These are phyloP conservation scores for Pocillopora meandrina DNA, from an alignment of 92 coral and sea anemone species.

Conservation along the genomic window DNA sequence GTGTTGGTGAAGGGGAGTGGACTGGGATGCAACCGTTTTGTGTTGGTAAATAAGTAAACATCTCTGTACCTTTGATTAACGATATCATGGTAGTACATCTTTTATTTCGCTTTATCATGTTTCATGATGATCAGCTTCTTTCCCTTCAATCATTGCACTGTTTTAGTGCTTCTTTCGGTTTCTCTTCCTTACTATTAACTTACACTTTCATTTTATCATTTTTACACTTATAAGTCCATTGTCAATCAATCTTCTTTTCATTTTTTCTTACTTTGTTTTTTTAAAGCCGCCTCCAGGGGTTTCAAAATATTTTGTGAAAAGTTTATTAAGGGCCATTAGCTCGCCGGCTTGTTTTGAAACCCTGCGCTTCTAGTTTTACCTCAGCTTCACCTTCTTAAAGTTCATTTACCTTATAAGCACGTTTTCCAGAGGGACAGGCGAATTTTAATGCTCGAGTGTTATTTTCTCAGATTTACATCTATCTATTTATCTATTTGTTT, in stretches of 20 bases:
- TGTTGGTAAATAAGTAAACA: constrained; percentile 53
- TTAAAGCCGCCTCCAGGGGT: neutral
- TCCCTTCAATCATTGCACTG: neutral
- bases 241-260: neutral
- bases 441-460: neutral
- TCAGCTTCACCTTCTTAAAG: no score
- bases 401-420: no score
- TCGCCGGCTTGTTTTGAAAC: no score
- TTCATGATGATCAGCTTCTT: neutral
- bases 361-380: no score
- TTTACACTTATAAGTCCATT: neutral
- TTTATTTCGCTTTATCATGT: neutral
- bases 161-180: neutral
- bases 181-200: neutral
- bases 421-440: no score
- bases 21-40: constrained; percentile 79
- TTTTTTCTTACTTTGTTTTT: neutral
- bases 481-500: neutral
- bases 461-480: no score
- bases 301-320: no score
- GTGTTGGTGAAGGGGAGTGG: constrained; percentile 72
- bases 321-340: no score
- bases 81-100: neutral
- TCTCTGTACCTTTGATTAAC: no score
- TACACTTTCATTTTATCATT: neutral